Evolutionary conservation across 2,797 vertebrate genomes (phyloP).

Genomic region (Myotis planiceps): DNA sequence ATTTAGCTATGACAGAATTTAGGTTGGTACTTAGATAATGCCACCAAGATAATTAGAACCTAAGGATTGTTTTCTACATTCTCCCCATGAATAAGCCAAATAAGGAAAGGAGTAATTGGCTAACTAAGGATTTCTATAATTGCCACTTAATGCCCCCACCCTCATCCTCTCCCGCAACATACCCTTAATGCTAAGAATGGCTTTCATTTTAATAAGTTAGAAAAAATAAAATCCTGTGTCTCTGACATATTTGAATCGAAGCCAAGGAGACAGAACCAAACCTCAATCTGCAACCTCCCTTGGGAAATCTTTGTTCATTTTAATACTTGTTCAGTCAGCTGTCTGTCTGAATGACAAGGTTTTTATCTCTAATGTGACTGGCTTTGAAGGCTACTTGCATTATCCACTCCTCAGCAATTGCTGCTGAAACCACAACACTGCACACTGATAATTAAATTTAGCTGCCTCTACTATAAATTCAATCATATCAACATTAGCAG

Average conservation of each 20-base stretch:
- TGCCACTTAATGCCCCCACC: neutral
- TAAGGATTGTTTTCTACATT: slow-evolving; percentile 26
- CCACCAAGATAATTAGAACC: slow-evolving; percentile 37
- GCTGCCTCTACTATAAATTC: slow-evolving; percentile 84
- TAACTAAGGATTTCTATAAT: slow-evolving; percentile 38
- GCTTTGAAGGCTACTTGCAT: slow-evolving; percentile 85
- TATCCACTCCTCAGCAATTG: slow-evolving; percentile 86
- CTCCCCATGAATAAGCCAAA: slow-evolving; percentile 15
- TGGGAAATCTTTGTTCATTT: slow-evolving; percentile 87
- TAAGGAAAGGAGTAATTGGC: neutral
- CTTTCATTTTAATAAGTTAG: slow-evolving; percentile 41
- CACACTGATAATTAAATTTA: slow-evolving; percentile 89
- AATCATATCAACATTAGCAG: slow-evolving; percentile 82
- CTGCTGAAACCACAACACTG: slow-evolving; percentile 85
- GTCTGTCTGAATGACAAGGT: slow-evolving; percentile 86
- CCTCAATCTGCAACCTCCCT: slow-evolving; percentile 74
- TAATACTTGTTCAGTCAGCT: slow-evolving; percentile 87
- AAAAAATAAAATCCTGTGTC: slow-evolving; percentile 40
- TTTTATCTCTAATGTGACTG: slow-evolving; percentile 86
- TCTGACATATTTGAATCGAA: slow-evolving; percentile 73
- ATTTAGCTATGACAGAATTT: neutral
- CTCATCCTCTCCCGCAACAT: neutral
- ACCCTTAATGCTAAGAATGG: neutral
- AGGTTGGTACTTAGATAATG: neutral
- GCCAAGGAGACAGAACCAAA: slow-evolving; percentile 74